Conservation (phyloP, 2,797 vertebrate genomes). For the Enteromius unitaeniatus region DNA sequence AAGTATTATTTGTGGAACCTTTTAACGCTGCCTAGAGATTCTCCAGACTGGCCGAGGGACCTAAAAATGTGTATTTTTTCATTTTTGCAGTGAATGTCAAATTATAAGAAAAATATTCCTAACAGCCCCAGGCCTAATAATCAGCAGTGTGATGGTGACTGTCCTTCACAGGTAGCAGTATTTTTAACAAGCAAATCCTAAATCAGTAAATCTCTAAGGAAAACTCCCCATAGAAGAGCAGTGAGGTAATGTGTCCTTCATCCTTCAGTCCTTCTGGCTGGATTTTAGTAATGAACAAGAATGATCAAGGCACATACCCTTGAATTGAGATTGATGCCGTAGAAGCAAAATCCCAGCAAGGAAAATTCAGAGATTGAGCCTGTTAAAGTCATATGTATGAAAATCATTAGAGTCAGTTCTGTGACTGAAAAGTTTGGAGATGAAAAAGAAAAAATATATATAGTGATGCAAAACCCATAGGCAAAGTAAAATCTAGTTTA, state of each 20-base stretch:
- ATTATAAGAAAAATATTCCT: conserved; percentile 13
- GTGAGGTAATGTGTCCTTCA: conserved; percentile 31
- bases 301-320: conserved; percentile 22
- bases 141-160: background rate
- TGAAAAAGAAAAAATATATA: background rate
- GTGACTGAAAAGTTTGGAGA: conserved; percentile 27
- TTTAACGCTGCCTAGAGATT: background rate
- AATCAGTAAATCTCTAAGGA: conserved; percentile 11
- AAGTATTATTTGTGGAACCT: background rate
- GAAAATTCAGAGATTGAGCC: conserved; percentile 18
- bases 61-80: conserved; percentile 18
- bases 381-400: conserved; percentile 52
- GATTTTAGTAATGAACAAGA: conserved; percentile 46
- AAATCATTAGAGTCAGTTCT: conserved; percentile 56
- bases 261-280: conserved; percentile 9
- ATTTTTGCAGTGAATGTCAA: conserved; percentile 29
- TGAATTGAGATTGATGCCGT: conserved; percentile 30
- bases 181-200: conserved; percentile 1
- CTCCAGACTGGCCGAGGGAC: background rate
- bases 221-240: conserved; percentile 6
- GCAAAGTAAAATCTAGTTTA: conserved; percentile 50
- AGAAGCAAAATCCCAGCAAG: conserved; percentile 20
- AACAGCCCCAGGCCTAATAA: background rate
- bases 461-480: conserved; percentile 43
- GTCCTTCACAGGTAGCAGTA: conserved; percentile 1